phyloP scores from a whole-genome alignment of 2,888 invertebrate genomes.

The Drosophila mettleri region DNA sequence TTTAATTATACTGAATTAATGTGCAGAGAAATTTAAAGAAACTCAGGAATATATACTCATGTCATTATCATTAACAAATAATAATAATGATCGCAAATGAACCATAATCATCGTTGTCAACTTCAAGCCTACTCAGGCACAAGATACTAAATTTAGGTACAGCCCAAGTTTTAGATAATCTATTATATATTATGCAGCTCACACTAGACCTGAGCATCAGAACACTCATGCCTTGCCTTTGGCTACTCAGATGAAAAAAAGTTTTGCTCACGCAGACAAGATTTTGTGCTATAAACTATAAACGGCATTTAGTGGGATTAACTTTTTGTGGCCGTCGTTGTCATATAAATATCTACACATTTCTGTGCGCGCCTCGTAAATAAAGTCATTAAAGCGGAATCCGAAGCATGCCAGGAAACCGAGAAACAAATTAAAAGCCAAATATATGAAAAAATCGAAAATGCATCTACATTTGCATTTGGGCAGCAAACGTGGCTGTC shows the following conservation, averaged over 20 bases:
- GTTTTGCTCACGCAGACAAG: constrained; percentile 11
- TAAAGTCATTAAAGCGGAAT: constrained; percentile 77
- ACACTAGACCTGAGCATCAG: not conserved
- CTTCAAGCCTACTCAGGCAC: not conserved
- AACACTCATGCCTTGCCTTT: no score
- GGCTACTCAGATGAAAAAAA: constrained; percentile 19
- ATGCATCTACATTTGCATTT: constrained; percentile 26
- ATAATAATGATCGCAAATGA: no score
- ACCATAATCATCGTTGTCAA: no score
- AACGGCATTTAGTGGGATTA: constrained; percentile 81
- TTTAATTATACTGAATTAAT: not conserved
- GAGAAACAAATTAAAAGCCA: constrained; percentile 6
- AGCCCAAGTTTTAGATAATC: not conserved
- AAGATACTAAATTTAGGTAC: not conserved
- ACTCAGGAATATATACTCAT: no score
- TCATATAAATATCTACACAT: constrained; percentile 72
- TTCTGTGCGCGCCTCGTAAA: constrained; percentile 72
- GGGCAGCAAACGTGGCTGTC: constrained; percentile 34
- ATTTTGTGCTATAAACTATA: constrained; percentile 75
- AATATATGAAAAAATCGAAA: not conserved
- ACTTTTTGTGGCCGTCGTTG: constrained; percentile 72
- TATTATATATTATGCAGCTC: not conserved
- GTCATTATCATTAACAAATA: no score
- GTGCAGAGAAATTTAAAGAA: no score
- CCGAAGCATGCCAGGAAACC: constrained; percentile 57